Conservation (phyloP, 2,888 invertebrate genomes). For the Amorpha juglandis region DNA sequence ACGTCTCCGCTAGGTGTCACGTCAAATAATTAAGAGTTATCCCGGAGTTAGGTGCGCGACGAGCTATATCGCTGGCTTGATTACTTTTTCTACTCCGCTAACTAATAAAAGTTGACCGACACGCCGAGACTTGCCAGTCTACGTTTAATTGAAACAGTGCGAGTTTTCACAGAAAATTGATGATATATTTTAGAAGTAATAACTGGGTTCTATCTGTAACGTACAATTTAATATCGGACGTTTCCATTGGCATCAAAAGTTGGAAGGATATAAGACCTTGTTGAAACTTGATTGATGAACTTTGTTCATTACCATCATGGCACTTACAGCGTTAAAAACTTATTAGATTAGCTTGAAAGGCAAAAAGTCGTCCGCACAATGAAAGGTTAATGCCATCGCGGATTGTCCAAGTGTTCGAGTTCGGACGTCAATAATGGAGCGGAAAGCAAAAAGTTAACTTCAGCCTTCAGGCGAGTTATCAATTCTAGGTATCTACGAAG, state of each 20-base stretch:
- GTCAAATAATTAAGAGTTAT: slow-evolving; percentile 75
- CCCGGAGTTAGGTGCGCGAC: slow-evolving; percentile 57
- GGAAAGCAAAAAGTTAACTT: slow-evolving; percentile 72
- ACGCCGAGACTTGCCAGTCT: slow-evolving; percentile 19
- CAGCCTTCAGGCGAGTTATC: slow-evolving; percentile 70
- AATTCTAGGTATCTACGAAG: slow-evolving; percentile 69
- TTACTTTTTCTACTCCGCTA: slow-evolving; percentile 73
- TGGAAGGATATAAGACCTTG: slow-evolving; percentile 22
- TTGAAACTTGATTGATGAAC: slow-evolving; percentile 25
- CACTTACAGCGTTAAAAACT: slow-evolving; percentile 37
- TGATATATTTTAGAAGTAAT: slow-evolving; percentile 29
- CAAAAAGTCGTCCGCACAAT: slow-evolving; percentile 44
- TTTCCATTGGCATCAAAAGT: slow-evolving; percentile 18
- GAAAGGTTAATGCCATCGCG: slow-evolving; percentile 54
- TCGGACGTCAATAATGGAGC: slow-evolving; percentile 69
- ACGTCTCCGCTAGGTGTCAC: slow-evolving; percentile 50
- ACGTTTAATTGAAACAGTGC: slow-evolving; percentile 62
- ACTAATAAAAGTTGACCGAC: slow-evolving; percentile 74
- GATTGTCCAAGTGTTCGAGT: slow-evolving; percentile 53
- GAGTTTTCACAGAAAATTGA: slow-evolving; percentile 34
- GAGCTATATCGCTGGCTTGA: slow-evolving; percentile 73
- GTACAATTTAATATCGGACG: slow-evolving; percentile 21
- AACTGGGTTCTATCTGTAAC: slow-evolving; percentile 18
- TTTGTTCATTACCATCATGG: slow-evolving; percentile 12
- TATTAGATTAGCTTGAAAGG: slow-evolving; percentile 44